Evolutionary conservation across 2,797 vertebrate species (phyloP).

Genomic region (Mormyrus hasselquistii): DNA sequence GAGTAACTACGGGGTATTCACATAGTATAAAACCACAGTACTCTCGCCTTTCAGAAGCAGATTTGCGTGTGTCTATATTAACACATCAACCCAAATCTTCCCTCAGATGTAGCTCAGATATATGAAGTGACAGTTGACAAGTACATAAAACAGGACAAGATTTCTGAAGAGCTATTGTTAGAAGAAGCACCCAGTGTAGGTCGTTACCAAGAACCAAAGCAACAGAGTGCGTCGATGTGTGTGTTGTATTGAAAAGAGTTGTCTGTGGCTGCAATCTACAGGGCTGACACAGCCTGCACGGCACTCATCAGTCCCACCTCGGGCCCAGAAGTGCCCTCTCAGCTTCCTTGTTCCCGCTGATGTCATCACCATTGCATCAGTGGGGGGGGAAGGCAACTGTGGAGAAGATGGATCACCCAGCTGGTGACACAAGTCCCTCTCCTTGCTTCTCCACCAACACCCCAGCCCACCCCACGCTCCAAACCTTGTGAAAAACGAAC

Average conservation of each 20-base stretch:
- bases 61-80: background rate
- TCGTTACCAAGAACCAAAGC: background rate
- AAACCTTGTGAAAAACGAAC: background rate
- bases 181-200: background rate
- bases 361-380: background rate
- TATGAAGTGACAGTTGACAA: background rate
- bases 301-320: background rate
- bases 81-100: background rate
- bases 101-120: background rate
- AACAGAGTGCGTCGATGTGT: background rate
- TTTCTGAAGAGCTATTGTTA: background rate
- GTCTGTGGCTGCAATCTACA: background rate
- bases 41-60: background rate
- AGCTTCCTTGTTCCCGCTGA: conserved; percentile 8
- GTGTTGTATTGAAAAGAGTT: background rate
- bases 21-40: background rate
- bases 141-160: background rate
- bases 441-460: background rate
- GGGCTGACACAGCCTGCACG: background rate
- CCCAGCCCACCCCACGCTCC: background rate
- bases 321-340: conserved; percentile 14
- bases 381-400: background rate
- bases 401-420: conserved; percentile 13
- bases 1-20: background rate
- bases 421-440: background rate